phyloP scores from a whole-genome alignment of 2,113 vertebrate genomes.

The Esox niger region DNA sequence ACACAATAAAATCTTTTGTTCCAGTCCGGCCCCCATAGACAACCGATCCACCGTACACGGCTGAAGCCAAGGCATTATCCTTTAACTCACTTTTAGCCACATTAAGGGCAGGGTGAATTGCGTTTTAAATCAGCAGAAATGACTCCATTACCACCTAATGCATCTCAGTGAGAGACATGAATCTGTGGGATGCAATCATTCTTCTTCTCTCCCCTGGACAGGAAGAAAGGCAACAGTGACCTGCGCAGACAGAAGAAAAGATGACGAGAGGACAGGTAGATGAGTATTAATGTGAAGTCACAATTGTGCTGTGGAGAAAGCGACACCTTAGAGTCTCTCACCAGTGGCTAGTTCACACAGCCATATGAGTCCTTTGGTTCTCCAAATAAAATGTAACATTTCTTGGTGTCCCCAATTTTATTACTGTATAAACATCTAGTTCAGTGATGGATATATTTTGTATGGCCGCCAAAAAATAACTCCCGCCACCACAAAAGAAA shows the following conservation, averaged over 20 bases:
- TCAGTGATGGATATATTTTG: no score
- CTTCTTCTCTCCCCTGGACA: background rate
- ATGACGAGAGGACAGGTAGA: background rate
- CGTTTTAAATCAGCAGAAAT: conserved; percentile 8
- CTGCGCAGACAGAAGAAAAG: background rate
- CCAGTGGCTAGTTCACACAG: background rate
- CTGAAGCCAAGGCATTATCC: background rate
- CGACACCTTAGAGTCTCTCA: background rate
- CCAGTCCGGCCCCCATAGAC: no score
- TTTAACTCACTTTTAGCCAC: background rate
- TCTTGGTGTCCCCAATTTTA: no score
- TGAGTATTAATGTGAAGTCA: background rate
- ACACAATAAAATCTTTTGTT: no score
- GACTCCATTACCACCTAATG: conserved; percentile 1
- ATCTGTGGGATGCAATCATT: background rate
- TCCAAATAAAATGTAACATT: background rate
- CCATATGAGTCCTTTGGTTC: background rate
- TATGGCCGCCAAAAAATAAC: no score
- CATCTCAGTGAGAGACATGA: background rate
- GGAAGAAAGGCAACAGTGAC: background rate
- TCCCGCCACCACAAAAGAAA: no score
- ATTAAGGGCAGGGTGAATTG: background rate
- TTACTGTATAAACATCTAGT: no score
- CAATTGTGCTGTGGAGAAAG: conserved; percentile 1
- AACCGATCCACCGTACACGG: background rate